These are phyloP conservation scores for Dryadula phaetusa DNA, from an alignment of 2,888 invertebrate species.

Conservation along the genomic window DNA sequence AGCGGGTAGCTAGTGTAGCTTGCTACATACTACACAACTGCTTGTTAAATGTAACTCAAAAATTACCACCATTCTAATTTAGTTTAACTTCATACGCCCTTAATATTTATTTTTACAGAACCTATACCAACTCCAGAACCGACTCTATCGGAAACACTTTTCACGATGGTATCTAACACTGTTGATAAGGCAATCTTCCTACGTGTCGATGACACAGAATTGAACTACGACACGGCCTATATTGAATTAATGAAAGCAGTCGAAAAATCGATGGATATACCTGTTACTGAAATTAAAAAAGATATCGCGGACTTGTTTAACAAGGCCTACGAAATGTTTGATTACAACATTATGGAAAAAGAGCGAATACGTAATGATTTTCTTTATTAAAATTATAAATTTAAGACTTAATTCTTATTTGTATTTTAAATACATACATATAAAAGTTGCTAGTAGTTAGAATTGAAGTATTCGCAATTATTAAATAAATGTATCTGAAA, in stretches of 20 bases:
- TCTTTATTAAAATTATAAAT: background rate
- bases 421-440: too few relatives aligned
- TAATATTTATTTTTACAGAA: constrained; percentile 54
- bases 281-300: constrained; percentile 64
- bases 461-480: too few relatives aligned
- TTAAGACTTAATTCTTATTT: too few relatives aligned
- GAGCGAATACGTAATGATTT: constrained; percentile 61
- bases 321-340: constrained; percentile 65
- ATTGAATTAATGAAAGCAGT: constrained; percentile 67
- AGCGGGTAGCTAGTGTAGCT: too few relatives aligned
- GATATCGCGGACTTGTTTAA: constrained; percentile 64
- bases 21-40: too few relatives aligned
- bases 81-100: background rate
- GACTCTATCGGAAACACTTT: constrained; percentile 64
- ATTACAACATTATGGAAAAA: constrained; percentile 64
- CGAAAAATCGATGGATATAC: constrained; percentile 75
- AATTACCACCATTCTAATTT: background rate
- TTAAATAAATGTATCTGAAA: too few relatives aligned
- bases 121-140: constrained; percentile 65
- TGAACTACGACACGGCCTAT: constrained; percentile 72
- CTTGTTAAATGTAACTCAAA: background rate
- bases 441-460: too few relatives aligned
- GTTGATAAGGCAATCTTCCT: constrained; percentile 70
- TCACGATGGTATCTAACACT: constrained; percentile 58
- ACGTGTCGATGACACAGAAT: constrained; percentile 58